phyloP scores from a whole-genome alignment of 2,888 invertebrate genomes.

The Meteorus cinctellus region DNA sequence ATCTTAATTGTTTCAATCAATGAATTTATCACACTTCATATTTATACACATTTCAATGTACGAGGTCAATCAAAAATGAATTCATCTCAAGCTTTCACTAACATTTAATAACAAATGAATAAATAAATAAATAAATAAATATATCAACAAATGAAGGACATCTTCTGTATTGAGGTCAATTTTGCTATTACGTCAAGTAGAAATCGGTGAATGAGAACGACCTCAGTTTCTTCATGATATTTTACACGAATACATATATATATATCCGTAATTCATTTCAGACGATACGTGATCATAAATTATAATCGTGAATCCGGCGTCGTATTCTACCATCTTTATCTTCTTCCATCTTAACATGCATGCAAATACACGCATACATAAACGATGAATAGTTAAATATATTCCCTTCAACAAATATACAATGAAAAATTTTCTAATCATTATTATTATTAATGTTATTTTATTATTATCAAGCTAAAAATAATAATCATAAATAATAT shows the following conservation, averaged over 20 bases:
- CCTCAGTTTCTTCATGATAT: conserved; percentile 20
- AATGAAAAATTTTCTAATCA: background rate
- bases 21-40: background rate
- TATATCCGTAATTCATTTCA: background rate
- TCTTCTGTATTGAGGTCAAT: background rate
- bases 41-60: background rate
- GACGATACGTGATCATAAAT: conserved; percentile 1
- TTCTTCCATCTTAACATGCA: background rate
- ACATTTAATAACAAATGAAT: background rate
- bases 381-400: background rate
- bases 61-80: background rate
- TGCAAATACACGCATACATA: background rate
- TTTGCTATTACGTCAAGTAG: conserved; percentile 35
- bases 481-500: background rate
- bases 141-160: background rate
- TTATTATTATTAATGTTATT: background rate
- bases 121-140: background rate
- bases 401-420: background rate
- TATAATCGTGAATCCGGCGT: background rate
- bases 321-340: background rate
- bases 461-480: background rate
- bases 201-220: conserved; percentile 37
- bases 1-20: background rate
- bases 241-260: background rate
- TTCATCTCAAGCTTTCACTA: background rate